Conservation (phyloP, 2,888 invertebrate genomes). For the Sphaeridia pumilis region DNA sequence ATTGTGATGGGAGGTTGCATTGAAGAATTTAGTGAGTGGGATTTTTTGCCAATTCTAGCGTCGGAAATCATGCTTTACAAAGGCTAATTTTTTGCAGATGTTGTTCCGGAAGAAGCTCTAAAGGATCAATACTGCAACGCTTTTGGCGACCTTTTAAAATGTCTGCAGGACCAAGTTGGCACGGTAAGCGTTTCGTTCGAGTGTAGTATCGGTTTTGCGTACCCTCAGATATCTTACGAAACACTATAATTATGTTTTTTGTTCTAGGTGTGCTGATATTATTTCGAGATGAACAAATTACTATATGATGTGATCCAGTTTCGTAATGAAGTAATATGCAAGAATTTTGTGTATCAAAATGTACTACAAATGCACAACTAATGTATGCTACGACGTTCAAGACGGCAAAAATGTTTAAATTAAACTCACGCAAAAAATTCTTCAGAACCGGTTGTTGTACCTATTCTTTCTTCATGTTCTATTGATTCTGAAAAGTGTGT, state of each 20-base stretch:
- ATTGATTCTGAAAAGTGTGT: background rate
- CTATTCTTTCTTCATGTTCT: slow-evolving; percentile 4
- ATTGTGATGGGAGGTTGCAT: slow-evolving; percentile 15
- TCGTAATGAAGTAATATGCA: too few relatives aligned
- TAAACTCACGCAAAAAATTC: slow-evolving; percentile 11
- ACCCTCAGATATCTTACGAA: too few relatives aligned
- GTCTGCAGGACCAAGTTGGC: slow-evolving; percentile 7
- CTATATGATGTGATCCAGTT: too few relatives aligned
- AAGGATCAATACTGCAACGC: slow-evolving; percentile 4
- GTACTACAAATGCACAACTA: too few relatives aligned
- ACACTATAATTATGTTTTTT: too few relatives aligned
- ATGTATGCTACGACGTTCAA: too few relatives aligned
- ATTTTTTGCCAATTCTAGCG: background rate
- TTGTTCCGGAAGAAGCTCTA: background rate
- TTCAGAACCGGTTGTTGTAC: too few relatives aligned
- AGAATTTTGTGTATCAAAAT: too few relatives aligned
- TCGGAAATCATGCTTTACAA: background rate
- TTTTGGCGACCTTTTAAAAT: slow-evolving; percentile 10
- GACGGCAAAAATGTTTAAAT: background rate
- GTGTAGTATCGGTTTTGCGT: too few relatives aligned
- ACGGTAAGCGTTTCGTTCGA: too few relatives aligned
- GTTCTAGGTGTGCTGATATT: background rate
- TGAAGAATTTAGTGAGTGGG: slow-evolving; percentile 11
- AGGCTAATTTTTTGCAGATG: background rate
- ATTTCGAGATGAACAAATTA: too few relatives aligned